These are phyloP conservation scores for Poecilia wingei DNA, from an alignment of 2,797 vertebrate species.

Conservation along the genomic window DNA sequence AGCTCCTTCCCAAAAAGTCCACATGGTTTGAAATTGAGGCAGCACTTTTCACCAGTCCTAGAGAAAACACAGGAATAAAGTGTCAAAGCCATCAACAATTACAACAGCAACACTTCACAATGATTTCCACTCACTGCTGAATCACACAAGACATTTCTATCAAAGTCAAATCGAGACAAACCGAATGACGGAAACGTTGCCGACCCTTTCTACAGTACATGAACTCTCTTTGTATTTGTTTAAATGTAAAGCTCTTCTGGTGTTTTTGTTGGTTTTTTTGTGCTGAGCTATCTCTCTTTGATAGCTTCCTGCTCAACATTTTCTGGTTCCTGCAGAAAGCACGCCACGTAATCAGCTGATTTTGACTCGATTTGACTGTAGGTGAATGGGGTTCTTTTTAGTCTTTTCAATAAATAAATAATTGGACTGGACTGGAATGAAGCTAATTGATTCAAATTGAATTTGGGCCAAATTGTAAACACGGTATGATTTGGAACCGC, in stretches of 20 bases:
- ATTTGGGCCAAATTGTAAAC: neutral
- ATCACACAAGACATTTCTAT: slow-evolving; percentile 16
- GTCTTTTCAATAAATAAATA: neutral
- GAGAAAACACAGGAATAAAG: neutral
- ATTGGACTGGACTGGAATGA: neutral
- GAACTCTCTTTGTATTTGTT: neutral
- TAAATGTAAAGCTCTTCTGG: neutral
- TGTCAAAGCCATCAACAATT: neutral
- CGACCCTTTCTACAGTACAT: neutral
- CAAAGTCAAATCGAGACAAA: neutral
- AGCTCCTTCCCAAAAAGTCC: slow-evolving; percentile 97
- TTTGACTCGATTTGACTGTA: neutral
- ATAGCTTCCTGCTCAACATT: neutral
- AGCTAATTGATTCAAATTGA: neutral
- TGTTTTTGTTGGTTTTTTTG: neutral
- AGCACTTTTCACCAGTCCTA: slow-evolving; percentile 94
- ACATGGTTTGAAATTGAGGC: slow-evolving; percentile 94
- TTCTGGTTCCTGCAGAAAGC: neutral
- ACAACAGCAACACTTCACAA: neutral
- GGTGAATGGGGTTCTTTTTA: no score
- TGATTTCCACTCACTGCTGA: slow-evolving; percentile 11
- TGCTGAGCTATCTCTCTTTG: neutral
- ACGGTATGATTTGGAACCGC: neutral
- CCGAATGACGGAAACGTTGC: neutral
- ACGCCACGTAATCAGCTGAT: neutral